Evolutionary conservation across 2,888 invertebrate genomes (phyloP).

Genomic region (Tubulanus polymorphus): DNA sequence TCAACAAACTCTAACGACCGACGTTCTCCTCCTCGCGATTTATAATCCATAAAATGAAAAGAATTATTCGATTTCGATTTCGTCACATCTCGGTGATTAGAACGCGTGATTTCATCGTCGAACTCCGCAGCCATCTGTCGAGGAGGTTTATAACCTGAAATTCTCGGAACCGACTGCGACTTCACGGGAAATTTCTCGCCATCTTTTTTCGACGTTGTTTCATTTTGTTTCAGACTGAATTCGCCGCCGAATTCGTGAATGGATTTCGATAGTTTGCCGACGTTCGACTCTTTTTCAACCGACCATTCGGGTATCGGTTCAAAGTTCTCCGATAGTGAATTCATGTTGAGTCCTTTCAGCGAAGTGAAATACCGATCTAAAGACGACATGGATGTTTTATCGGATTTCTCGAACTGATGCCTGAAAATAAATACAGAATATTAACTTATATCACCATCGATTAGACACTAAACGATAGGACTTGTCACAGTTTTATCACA

Average conservation of each 20-base stretch:
- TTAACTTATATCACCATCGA: too few species aligned
- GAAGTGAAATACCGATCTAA: slow-evolving; percentile 34
- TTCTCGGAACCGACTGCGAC: not conserved
- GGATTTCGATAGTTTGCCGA: not conserved
- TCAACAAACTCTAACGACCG: too few species aligned
- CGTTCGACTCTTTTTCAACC: not conserved
- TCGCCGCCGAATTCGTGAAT: not conserved
- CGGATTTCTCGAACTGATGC: too few species aligned
- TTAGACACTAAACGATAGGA: too few species aligned
- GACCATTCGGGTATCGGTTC: not conserved
- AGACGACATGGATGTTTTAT: slow-evolving; percentile 28
- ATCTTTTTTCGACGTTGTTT: too few species aligned
- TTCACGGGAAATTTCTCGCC: too few species aligned
- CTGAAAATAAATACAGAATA: too few species aligned
- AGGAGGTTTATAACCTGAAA: not conserved
- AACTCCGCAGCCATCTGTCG: not conserved
- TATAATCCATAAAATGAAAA: too few species aligned
- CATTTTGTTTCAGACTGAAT: not conserved
- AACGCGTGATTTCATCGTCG: not conserved
- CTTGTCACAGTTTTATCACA: too few species aligned
- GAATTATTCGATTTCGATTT: not conserved
- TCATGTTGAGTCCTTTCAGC: slow-evolving; percentile 19
- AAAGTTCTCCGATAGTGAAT: not conserved
- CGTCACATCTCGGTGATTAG: not conserved
- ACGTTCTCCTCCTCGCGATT: too few species aligned